Evolutionary conservation across 2,888 invertebrate genomes (phyloP), one percentile per base, ranked within the genome.

Genomic region (Campoplex capitator): DNA sequence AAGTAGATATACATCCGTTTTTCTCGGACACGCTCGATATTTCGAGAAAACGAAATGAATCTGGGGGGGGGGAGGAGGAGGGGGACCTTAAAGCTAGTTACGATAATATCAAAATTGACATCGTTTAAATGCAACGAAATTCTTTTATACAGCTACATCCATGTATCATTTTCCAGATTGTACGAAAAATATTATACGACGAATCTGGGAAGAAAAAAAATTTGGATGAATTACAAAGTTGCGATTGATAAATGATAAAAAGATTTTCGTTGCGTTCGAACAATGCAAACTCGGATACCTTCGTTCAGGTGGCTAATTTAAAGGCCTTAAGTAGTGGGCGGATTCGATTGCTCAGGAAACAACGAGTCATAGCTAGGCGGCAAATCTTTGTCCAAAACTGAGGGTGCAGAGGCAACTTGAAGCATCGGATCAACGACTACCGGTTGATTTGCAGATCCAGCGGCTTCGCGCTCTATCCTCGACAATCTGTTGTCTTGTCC

Each of bases 351-450:
- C 85, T 93, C 92, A 2, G 96, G 96, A 90, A 96, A 96, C 74
- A 96, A 91, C 68, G 95, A 95, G 82, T 96, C 95, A 88, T 96
- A 96, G 58, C 95, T 95, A 8, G 96, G 96, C 2, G 96, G 96
- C 82, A 95, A 91, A 92, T 96, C 96, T 90, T 96, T 96, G 89
- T 95, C 95, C 16, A 93, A 93, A 16, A 94, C 93, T 2, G 93
- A 89, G 11, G 94, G 89, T 28, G 94, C 89, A 32, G 93, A 91
- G 1, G 92, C 92, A 1, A 94, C 92, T 86, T 94, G 93, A 18
- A 94, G 84, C 93, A 94, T 93, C 3, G 94, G 94, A 7, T 94
- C 94, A 1, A 94, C 90, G 4, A 94, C 90, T 16, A 93, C 90
- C 1, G 90, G 86, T 18, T 90, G 91, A 54, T 93, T 92, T 70